Evolutionary conservation across 2,113 vertebrate genomes (phyloP).

Genomic region (Corydoras maculifer): DNA sequence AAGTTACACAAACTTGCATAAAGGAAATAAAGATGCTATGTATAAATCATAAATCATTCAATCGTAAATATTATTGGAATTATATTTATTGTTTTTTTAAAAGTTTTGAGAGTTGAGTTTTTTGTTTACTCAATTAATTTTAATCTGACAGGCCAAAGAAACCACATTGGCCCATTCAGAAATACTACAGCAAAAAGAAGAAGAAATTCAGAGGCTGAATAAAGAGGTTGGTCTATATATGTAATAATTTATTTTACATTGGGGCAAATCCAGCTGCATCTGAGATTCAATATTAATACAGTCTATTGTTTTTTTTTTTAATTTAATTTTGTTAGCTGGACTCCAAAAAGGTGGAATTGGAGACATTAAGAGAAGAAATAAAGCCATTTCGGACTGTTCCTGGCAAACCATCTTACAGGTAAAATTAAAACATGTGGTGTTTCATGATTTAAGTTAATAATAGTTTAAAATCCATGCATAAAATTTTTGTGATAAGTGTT

Average conservation of each 20-base stretch:
- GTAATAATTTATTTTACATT: not conserved
- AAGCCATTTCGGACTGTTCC: conserved; percentile 46
- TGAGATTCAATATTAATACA: not conserved
- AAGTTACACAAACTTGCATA: too few relatives aligned
- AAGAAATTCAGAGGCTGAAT: conserved; percentile 58
- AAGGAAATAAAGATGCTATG: too few relatives aligned
- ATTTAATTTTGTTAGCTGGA: conserved; percentile 49
- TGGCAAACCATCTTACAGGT: conserved; percentile 63
- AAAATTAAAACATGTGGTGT: not conserved
- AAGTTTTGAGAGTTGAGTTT: not conserved
- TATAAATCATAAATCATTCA: too few relatives aligned
- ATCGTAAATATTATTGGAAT: too few relatives aligned
- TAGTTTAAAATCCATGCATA: too few relatives aligned
- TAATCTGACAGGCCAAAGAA: conserved; percentile 53
- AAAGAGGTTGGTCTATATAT: conserved; percentile 56
- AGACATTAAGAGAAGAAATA: conserved; percentile 54
- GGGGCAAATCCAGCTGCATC: not conserved
- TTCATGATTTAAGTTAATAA: too few relatives aligned
- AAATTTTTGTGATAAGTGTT: too few relatives aligned
- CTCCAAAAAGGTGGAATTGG: conserved; percentile 54
- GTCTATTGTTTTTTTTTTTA: not conserved
- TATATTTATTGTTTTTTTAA: not conserved
- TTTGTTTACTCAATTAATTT: not conserved
- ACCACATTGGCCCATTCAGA: conserved; percentile 62
- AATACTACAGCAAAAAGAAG: conserved; percentile 57